These are phyloP conservation scores for Anhinga rufa DNA, from an alignment of 2,113 vertebrate species.

Conservation along the genomic window DNA sequence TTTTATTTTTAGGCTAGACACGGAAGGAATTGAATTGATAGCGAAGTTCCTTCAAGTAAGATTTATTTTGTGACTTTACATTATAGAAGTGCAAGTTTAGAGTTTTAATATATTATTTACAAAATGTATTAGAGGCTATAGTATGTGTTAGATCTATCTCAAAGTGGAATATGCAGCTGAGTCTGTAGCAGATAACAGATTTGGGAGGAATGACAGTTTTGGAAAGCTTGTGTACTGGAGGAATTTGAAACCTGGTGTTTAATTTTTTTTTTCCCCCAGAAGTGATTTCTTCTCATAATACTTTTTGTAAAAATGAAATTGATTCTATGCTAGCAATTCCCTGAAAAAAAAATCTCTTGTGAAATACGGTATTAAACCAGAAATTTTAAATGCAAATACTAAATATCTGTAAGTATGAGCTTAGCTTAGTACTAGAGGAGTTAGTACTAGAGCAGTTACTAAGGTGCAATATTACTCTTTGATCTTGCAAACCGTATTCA, in stretches of 20 bases:
- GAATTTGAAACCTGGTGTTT: neutral
- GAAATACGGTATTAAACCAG: neutral
- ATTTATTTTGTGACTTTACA: constrained; percentile 27
- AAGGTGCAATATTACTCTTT: neutral
- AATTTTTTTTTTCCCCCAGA: neutral
- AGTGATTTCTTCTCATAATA: neutral
- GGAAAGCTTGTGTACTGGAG: neutral
- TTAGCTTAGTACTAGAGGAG: neutral
- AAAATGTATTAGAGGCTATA: neutral
- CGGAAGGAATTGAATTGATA: constrained; percentile 95
- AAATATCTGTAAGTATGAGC: neutral
- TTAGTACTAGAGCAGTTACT: neutral
- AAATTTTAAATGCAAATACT: neutral
- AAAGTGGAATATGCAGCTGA: neutral
- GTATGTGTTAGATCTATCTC: neutral
- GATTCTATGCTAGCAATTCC: neutral
- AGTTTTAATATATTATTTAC: neutral
- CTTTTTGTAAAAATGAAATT: neutral
- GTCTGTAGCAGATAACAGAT: neutral
- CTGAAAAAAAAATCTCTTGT: neutral
- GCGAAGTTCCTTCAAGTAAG: constrained; percentile 93
- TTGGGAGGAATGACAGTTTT: neutral
- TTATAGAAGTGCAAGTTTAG: neutral
- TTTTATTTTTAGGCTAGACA: constrained; percentile 84
- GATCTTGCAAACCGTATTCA: neutral